Conservation (phyloP, 2,888 invertebrate species). For the Nomada fucata region DNA sequence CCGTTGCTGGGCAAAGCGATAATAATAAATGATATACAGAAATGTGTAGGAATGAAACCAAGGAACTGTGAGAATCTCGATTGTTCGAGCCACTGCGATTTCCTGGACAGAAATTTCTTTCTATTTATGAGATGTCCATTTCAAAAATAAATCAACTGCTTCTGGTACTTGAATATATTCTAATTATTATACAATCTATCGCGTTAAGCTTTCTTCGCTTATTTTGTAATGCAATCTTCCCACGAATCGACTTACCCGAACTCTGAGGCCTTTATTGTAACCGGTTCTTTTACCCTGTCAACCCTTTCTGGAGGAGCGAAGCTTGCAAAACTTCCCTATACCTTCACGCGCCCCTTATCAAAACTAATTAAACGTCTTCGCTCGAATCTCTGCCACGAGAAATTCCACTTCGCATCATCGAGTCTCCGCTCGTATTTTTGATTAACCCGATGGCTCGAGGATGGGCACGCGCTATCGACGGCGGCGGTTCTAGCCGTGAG, state of each 20-base stretch:
- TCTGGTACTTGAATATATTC: too few relatives aligned
- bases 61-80: too few relatives aligned
- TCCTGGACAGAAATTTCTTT: too few relatives aligned
- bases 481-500: slow-evolving; percentile 7
- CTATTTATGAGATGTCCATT: too few relatives aligned
- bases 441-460: slow-evolving; percentile 24
- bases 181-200: too few relatives aligned
- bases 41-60: too few relatives aligned
- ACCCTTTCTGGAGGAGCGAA: background rate
- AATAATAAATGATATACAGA: background rate
- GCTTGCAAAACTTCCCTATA: background rate
- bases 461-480: background rate
- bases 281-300: background rate
- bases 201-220: too few relatives aligned
- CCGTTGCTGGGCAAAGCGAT: background rate
- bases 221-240: too few relatives aligned
- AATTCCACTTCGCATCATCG: background rate
- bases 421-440: slow-evolving; percentile 5
- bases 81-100: too few relatives aligned
- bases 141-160: too few relatives aligned
- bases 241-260: background rate
- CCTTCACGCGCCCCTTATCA: background rate
- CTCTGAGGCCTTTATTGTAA: background rate
- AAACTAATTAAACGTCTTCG: background rate
- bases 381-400: background rate